These are phyloP conservation scores for Cardinalis cardinalis DNA, from an alignment of 2,113 vertebrate species.

Conservation along the genomic window DNA sequence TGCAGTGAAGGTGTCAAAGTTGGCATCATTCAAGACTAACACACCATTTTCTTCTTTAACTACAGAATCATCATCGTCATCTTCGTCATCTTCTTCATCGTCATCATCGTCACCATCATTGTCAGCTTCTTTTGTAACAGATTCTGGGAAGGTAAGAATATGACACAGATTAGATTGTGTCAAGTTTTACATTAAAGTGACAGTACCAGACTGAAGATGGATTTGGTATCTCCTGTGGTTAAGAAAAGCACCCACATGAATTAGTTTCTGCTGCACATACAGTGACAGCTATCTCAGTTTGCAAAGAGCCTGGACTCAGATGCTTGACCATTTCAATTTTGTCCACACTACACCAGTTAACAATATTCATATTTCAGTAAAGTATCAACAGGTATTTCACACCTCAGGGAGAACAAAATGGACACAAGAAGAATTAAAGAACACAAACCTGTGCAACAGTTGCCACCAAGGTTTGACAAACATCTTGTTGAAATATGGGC, in stretches of 20 bases:
- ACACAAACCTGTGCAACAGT: background rate
- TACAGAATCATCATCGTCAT: slow-evolving; percentile 68
- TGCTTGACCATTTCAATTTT: background rate
- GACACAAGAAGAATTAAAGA: background rate
- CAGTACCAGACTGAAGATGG: background rate
- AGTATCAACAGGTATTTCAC: background rate
- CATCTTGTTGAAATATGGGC: background rate
- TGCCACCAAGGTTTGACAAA: fast-evolving
- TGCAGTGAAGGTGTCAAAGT: slow-evolving; percentile 88
- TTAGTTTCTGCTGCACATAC: background rate
- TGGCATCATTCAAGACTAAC: slow-evolving; percentile 82
- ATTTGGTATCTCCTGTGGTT: background rate
- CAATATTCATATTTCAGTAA: background rate
- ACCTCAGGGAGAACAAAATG: background rate
- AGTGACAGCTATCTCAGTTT: too few species aligned
- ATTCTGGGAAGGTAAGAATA: slow-evolving; percentile 22
- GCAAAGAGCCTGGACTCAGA: background rate
- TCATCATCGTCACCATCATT: slow-evolving; percentile 52
- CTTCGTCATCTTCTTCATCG: slow-evolving; percentile 64
- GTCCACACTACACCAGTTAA: background rate
- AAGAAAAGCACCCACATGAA: background rate
- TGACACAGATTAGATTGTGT: background rate
- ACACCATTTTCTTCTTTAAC: slow-evolving; percentile 96
- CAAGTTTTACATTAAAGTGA: background rate
- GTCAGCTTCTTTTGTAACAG: slow-evolving; percentile 41